These are phyloP conservation scores for Camponotus pennsylvanicus DNA, from an alignment of 1,140 invertebrate genomes.

Conservation along the genomic window DNA sequence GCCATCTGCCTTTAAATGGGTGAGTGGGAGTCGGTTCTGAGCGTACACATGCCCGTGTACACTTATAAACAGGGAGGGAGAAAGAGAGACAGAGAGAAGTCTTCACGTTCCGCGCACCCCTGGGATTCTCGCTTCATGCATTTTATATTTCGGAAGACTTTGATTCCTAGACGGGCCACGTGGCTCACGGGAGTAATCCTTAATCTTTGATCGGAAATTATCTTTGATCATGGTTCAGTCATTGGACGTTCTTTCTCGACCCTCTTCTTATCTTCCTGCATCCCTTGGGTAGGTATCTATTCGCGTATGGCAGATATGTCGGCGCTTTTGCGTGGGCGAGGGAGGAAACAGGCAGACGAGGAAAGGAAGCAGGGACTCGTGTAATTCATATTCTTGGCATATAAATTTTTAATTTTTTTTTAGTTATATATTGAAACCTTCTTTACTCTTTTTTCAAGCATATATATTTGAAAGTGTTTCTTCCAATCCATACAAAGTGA, in stretches of 20 bases:
- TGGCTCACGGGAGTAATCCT: slow-evolving; percentile 79
- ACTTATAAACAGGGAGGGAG: background rate
- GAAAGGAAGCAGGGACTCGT: background rate
- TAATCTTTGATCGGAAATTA: slow-evolving; percentile 84
- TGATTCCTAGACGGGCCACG: slow-evolving; percentile 81
- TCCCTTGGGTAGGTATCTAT: slow-evolving; percentile 51
- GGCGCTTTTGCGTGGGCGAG: slow-evolving; percentile 1
- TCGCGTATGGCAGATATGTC: slow-evolving; percentile 15
- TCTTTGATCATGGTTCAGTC: slow-evolving; percentile 81
- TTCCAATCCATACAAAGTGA: background rate
- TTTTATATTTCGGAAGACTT: slow-evolving; percentile 84
- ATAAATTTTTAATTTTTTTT: background rate
- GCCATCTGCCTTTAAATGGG: slow-evolving; percentile 10
- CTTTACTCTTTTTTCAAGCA: background rate
- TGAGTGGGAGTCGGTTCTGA: slow-evolving; percentile 30
- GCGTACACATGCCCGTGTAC: slow-evolving; percentile 33
- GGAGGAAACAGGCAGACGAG: background rate
- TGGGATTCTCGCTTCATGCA: slow-evolving; percentile 83
- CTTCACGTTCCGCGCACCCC: slow-evolving; percentile 62
- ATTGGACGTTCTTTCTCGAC: slow-evolving; percentile 63
- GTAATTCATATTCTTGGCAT: slow-evolving; percentile 3
- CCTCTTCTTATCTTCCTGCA: slow-evolving; percentile 61
- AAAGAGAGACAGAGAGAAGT: background rate
- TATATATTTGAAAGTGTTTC: background rate
- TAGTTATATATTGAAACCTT: background rate